These are phyloP conservation scores for Pantherophis alleghaniensis DNA, from an alignment of 2,797 vertebrate genomes.

Conservation along the genomic window DNA sequence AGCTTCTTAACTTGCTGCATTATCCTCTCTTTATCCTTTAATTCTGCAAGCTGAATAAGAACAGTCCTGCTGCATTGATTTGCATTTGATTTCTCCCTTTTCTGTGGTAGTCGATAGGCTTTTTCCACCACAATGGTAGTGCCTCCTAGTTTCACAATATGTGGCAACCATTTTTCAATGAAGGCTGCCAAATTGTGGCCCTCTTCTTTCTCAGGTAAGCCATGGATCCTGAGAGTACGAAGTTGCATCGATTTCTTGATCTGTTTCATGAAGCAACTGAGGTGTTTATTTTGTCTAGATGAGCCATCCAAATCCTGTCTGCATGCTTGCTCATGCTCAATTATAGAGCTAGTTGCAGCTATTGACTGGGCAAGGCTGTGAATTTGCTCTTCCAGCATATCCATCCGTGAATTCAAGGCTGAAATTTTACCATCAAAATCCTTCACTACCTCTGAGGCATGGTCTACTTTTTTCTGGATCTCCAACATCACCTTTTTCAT, in stretches of 20 bases:
- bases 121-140: background rate
- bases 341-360: background rate
- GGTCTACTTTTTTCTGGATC: slow-evolving; percentile 10
- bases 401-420: background rate
- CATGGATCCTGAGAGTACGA: background rate
- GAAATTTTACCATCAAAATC: background rate
- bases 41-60: background rate
- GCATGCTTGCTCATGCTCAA: background rate
- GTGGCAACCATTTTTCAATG: background rate
- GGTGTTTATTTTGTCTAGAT: background rate
- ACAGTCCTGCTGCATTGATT: background rate
- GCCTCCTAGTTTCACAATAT: background rate
- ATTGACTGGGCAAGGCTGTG: background rate
- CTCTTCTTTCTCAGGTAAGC: slow-evolving; percentile 15
- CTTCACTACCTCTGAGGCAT: background rate
- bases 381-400: slow-evolving; percentile 2
- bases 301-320: background rate
- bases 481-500: background rate
- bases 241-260: background rate
- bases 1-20: slow-evolving; percentile 30
- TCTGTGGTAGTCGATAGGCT: background rate
- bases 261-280: accelerated
- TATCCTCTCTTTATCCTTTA: background rate
- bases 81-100: background rate
- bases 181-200: background rate